A percentile compares a stretch with the other conserved stretches of the same genome.
Evolutionary conservation across 2,888 invertebrate genomes (phyloP).

Genomic region (Drosophila greeni): DNA sequence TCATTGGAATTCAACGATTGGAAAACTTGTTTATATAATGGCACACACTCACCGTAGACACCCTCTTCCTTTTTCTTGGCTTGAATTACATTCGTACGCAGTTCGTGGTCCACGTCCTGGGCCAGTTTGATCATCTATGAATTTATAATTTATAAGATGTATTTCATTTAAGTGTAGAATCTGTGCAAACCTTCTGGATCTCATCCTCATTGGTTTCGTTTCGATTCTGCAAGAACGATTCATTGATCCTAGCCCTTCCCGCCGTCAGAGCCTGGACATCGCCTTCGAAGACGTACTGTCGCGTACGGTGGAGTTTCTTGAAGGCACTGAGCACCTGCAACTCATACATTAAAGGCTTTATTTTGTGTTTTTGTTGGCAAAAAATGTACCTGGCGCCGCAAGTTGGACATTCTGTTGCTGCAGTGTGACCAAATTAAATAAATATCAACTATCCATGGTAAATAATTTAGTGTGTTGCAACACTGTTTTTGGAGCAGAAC

Average conservation of each 20-base stretch:
- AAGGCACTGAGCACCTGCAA: constrained; percentile 83
- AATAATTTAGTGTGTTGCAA: neutral
- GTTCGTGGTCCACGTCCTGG: constrained; percentile 84
- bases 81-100: constrained; percentile 87
- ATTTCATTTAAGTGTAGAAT: neutral
- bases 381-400: constrained; percentile 63
- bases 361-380: constrained; percentile 4
- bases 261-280: constrained; percentile 83
- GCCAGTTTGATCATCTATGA: constrained; percentile 84
- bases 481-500: neutral
- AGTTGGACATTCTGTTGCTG: constrained; percentile 61
- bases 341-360: neutral
- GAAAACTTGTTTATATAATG: constrained; percentile 39
- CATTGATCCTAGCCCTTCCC: constrained; percentile 86
- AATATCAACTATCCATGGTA: no score
- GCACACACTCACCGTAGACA: constrained; percentile 81
- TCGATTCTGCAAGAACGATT: constrained; percentile 85
- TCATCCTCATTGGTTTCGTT: constrained; percentile 81
- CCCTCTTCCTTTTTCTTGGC: constrained; percentile 84
- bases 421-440: constrained; percentile 6
- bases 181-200: constrained; percentile 82
- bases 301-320: constrained; percentile 85
- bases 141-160: neutral
- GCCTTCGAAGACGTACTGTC: constrained; percentile 84
- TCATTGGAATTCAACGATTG: neutral